Evolutionary conservation across 2,888 invertebrate species (phyloP).

Genomic region (Norana najaformis): DNA sequence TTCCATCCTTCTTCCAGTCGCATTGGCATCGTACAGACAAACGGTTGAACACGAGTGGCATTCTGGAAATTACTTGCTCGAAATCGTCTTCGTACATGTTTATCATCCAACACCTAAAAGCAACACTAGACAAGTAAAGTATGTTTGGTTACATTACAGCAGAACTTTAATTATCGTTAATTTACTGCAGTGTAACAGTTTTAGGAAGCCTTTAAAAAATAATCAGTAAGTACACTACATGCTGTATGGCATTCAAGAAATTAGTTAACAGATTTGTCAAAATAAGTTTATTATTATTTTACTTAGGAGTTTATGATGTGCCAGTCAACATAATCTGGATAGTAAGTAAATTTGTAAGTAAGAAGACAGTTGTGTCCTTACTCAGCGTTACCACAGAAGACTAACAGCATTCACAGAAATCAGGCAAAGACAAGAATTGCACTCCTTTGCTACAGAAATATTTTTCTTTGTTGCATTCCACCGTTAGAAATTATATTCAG

Average conservation of each 20-base stretch:
- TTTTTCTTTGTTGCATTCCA: background rate
- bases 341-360: no score
- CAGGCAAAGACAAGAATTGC: no score
- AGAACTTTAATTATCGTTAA: no score
- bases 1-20: slow-evolving; percentile 92
- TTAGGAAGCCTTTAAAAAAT: no score
- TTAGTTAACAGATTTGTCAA: background rate
- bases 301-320: background rate
- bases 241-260: background rate
- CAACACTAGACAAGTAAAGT: background rate
- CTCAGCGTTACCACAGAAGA: no score
- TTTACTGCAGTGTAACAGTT: no score
- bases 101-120: slow-evolving; percentile 87
- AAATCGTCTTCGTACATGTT: slow-evolving; percentile 87
- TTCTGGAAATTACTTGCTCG: slow-evolving; percentile 94
- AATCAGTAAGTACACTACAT: background rate
- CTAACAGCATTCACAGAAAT: background rate
- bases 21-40: slow-evolving; percentile 96
- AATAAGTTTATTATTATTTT: background rate
- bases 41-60: slow-evolving; percentile 90
- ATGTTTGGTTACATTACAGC: background rate
- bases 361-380: no score
- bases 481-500: background rate
- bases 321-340: background rate
- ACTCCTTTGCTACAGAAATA: no score